Conservation (phyloP, 2,797 vertebrate species). For the Tragelaphus oryx region DNA sequence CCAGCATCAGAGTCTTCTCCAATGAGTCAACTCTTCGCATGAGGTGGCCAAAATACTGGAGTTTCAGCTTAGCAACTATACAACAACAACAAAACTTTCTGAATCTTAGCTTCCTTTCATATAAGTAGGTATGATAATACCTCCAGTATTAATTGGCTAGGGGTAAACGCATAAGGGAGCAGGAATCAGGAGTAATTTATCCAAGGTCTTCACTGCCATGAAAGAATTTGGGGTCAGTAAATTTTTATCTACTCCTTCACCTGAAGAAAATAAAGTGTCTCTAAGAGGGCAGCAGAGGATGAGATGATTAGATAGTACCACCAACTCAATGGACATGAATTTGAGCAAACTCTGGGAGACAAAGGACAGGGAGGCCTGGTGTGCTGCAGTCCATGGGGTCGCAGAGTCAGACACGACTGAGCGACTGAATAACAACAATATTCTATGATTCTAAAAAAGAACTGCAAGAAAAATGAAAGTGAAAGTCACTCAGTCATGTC, state of each 20-base stretch:
- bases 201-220: not conserved
- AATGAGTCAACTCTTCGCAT: too few species aligned
- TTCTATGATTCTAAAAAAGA: not conserved
- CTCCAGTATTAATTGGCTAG: not conserved
- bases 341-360: not conserved
- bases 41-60: too few species aligned
- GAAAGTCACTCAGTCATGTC: not conserved
- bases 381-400: not conserved
- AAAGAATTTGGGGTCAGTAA: not conserved
- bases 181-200: not conserved
- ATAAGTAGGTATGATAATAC: not conserved
- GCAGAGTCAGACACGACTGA: accelerated
- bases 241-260: not conserved
- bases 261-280: not conserved
- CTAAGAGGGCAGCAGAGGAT: not conserved
- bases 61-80: not conserved
- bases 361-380: not conserved
- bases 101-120: not conserved
- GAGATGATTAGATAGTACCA: not conserved
- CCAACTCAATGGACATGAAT: not conserved
- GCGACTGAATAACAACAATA: not conserved
- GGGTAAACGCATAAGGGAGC: not conserved
- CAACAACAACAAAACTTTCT: not conserved
- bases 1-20: too few species aligned
- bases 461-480: not conserved